These are phyloP conservation scores for Paramormyrops kingsleyae DNA, from an alignment of 2,113 vertebrate species.

Conservation along the genomic window DNA sequence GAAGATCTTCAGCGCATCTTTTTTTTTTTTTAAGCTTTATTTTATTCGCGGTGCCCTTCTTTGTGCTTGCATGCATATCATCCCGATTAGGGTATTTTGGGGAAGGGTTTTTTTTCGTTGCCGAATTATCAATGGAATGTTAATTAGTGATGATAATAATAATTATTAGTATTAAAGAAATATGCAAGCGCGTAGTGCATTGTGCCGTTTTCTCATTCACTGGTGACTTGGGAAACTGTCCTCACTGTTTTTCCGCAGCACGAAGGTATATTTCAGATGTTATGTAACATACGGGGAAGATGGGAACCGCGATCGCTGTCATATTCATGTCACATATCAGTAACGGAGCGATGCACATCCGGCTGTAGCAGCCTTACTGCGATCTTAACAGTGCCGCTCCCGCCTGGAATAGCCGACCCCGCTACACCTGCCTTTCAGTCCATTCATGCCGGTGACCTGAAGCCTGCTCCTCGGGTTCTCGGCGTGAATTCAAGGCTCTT, in stretches of 20 bases:
- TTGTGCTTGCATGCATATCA: background rate
- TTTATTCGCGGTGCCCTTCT: background rate
- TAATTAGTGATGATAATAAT: background rate
- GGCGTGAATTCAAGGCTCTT: background rate
- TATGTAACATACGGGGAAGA: constrained; percentile 7
- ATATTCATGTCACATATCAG: background rate
- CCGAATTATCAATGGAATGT: background rate
- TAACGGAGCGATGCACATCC: background rate
- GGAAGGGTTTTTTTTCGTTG: background rate
- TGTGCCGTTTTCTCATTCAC: background rate
- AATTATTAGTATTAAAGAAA: background rate
- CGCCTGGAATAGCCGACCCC: background rate
- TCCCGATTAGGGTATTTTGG: background rate
- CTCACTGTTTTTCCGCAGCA: background rate
- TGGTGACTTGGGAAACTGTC: background rate
- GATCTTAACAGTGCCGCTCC: background rate
- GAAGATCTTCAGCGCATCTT: background rate
- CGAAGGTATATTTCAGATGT: constrained; percentile 7
- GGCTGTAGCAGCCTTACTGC: background rate
- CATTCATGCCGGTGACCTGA: background rate
- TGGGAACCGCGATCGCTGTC: background rate
- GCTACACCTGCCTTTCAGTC: background rate
- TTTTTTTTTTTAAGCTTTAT: background rate
- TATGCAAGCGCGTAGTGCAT: background rate
- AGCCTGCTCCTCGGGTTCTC: background rate